Evolutionary conservation across 2,888 invertebrate species (phyloP).

Genomic region (Diarsia mendica): DNA sequence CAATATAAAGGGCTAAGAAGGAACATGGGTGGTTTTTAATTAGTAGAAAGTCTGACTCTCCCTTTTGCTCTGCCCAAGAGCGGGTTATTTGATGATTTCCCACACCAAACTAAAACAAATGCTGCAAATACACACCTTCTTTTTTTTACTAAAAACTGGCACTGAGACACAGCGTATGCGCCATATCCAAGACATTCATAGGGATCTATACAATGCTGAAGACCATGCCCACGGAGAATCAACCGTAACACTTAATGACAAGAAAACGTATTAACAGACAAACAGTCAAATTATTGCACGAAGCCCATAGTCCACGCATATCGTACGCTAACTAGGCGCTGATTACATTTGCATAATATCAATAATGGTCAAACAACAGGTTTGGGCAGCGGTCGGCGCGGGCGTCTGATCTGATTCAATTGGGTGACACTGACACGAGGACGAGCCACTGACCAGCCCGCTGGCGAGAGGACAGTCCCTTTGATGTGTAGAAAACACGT

Average conservation of each 20-base stretch:
- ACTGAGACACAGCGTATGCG: not conserved
- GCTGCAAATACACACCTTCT: not conserved
- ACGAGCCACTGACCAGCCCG: conserved; percentile 35
- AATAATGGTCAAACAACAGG: conserved; percentile 54
- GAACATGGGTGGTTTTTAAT: too few relatives aligned
- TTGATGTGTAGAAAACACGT: too few relatives aligned
- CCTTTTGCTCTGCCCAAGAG: too few relatives aligned
- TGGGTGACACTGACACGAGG: conserved; percentile 60
- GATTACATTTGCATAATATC: conserved; percentile 58
- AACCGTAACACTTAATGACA: not conserved
- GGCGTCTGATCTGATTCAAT: conserved; percentile 49
- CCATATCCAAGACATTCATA: not conserved
- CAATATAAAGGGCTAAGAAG: not conserved
- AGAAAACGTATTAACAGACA: not conserved
- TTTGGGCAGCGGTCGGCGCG: conserved; percentile 34
- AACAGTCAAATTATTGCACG: not conserved
- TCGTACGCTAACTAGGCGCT: not conserved
- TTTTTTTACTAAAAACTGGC: not conserved
- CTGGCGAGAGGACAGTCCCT: conserved; percentile 10
- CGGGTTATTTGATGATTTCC: too few relatives aligned
- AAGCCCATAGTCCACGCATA: not conserved
- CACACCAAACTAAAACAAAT: too few relatives aligned
- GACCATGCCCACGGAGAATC: not conserved
- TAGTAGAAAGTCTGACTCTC: too few relatives aligned
- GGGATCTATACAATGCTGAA: not conserved